Evolutionary conservation across 2,888 invertebrate genomes (phyloP).

Genomic region (Phaonia tiefii): DNA sequence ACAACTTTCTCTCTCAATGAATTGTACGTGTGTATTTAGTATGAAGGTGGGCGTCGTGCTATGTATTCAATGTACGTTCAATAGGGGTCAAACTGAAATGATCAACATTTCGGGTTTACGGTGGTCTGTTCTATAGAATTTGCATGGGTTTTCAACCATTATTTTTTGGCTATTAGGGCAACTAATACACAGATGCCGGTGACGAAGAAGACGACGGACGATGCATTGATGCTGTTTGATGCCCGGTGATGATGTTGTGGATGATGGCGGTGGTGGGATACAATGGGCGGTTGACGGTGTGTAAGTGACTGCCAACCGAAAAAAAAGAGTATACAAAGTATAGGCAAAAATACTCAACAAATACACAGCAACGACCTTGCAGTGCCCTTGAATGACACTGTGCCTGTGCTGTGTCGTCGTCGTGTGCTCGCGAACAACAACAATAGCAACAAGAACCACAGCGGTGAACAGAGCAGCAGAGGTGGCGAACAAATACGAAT

Average conservation of each 20-base stretch:
- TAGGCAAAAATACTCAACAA: not conserved
- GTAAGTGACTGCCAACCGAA: constrained; percentile 29
- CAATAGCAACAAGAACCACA: constrained; percentile 52
- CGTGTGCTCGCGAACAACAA: too few relatives aligned
- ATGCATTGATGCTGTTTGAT: constrained; percentile 34
- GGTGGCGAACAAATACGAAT: constrained; percentile 56
- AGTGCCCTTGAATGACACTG: constrained; percentile 81
- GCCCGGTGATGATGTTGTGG: not conserved
- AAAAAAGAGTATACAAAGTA: constrained; percentile 41
- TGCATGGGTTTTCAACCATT: not conserved
- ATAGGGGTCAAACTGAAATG: not conserved
- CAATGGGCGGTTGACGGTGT: constrained; percentile 33
- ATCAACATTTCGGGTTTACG: not conserved
- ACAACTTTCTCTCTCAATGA: not conserved
- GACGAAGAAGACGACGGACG: constrained; percentile 1
- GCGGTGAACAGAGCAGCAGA: constrained; percentile 68
- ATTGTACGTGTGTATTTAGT: too few relatives aligned
- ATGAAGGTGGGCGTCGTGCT: too few relatives aligned
- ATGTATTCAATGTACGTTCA: too few relatives aligned
- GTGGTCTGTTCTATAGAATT: not conserved
- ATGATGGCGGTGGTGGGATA: too few relatives aligned
- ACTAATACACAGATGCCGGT: not conserved
- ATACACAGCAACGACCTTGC: constrained; percentile 77
- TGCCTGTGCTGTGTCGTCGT: constrained; percentile 69
- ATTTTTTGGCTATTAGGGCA: constrained; percentile 9